Evolutionary conservation across 2,113 vertebrate genomes (phyloP).

Genomic region (Isichthys henryi): DNA sequence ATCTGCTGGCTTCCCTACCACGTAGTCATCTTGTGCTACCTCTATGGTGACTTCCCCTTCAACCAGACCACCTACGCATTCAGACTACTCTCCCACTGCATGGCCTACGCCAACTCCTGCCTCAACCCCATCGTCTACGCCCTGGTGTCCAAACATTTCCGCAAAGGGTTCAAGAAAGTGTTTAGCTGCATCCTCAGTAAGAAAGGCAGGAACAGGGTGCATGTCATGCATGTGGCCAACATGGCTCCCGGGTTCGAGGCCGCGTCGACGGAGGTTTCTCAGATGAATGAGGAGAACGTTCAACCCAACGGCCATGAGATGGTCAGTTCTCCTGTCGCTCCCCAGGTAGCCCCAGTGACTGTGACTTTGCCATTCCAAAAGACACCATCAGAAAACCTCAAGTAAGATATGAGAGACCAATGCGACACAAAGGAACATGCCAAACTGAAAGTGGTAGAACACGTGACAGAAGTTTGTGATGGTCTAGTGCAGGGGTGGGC

Average conservation of each 20-base stretch:
- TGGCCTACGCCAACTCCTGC: slow-evolving; percentile 84
- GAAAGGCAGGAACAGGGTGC: slow-evolving; percentile 68
- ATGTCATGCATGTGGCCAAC: slow-evolving; percentile 62
- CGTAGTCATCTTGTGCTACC: slow-evolving; percentile 71
- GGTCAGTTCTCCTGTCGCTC: slow-evolving; percentile 42
- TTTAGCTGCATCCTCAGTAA: slow-evolving; percentile 77
- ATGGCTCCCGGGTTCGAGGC: slow-evolving; percentile 64
- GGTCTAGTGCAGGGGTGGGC: no score
- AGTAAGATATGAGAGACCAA: neutral
- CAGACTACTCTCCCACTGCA: slow-evolving; percentile 78
- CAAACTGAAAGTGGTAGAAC: neutral
- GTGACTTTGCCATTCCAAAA: slow-evolving; percentile 55
- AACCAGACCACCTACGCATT: slow-evolving; percentile 77
- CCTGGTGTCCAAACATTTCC: slow-evolving; percentile 77
- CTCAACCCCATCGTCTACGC: slow-evolving; percentile 82
- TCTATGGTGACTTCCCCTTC: slow-evolving; percentile 79
- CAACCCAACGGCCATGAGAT: slow-evolving; percentile 56
- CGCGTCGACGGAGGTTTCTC: slow-evolving; percentile 66
- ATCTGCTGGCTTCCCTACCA: slow-evolving; percentile 83
- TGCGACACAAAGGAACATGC: neutral
- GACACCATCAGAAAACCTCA: slow-evolving; percentile 40
- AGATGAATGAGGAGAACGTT: slow-evolving; percentile 62
- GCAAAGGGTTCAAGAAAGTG: slow-evolving; percentile 80
- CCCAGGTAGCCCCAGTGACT: slow-evolving; percentile 50
- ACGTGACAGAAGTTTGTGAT: neutral